Evolutionary conservation across 2,888 invertebrate species (phyloP).

Genomic region (Ischnus inquisitorius): DNA sequence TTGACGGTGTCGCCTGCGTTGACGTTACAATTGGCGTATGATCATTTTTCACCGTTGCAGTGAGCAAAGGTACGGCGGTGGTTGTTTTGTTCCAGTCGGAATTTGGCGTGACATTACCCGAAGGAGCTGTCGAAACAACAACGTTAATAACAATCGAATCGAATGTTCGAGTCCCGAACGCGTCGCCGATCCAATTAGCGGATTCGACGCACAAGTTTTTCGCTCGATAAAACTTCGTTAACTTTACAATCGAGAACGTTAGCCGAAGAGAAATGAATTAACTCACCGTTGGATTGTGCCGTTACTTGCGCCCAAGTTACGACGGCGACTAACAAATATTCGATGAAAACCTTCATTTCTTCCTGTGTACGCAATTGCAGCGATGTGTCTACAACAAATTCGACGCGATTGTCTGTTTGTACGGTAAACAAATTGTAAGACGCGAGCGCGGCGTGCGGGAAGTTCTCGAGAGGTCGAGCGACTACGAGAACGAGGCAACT

Average conservation of each 20-base stretch:
- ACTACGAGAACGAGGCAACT: neutral
- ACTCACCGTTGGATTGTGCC: neutral
- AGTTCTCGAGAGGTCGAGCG: neutral
- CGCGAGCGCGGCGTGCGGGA: neutral
- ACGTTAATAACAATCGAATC: neutral
- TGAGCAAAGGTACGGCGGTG: conserved; percentile 24
- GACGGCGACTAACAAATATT: neutral
- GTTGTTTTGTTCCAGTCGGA: conserved; percentile 23
- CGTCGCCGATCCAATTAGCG: neutral
- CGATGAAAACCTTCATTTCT: neutral
- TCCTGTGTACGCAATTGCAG: neutral
- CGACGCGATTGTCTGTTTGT: neutral
- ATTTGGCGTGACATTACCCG: neutral
- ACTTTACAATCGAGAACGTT: neutral
- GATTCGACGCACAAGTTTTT: neutral
- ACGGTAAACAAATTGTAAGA: neutral
- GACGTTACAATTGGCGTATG: conserved; percentile 13
- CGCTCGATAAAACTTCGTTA: neutral
- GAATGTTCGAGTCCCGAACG: neutral
- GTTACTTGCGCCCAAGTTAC: neutral
- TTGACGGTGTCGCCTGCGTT: neutral
- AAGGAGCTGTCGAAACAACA: conserved; percentile 28
- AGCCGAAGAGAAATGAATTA: neutral
- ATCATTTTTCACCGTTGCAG: neutral
- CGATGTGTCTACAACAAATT: neutral